Base-by-base conservation (phyloP, 2,113 vertebrate genomes). In the Lipophrys pholis region DNA sequence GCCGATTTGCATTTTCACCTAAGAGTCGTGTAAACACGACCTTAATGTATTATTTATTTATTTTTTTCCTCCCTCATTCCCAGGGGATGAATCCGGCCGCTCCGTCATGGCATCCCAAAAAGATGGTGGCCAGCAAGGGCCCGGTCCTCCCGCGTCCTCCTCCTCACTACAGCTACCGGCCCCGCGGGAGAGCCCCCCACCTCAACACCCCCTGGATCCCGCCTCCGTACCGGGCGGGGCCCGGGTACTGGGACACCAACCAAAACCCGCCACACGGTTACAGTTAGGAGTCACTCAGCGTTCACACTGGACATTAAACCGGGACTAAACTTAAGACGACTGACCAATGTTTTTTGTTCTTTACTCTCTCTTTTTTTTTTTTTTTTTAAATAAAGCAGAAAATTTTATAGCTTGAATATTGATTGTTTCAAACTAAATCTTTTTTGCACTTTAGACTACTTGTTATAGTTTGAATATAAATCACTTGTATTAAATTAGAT, bases 371-470 rank as follows among this genome's bases (percentile, higher is more conserved):
- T 30, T 30, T 30, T 4, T 4, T 30, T 30, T 30, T 4, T 30
- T 30, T 30, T 30, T 30, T 30, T 30, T 2, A 30, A 30, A 87
- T 86, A 74, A 81, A 90, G 83, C 62, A 62, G 52, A 73, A 68
- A 35, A 69, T 73, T 81, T 84, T 89, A 78, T 80, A 80, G 57
- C 15, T 65, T 42, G 67, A 16, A 30, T 83, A 55, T 71, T 81
- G 53, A 40, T 61, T 73, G 58, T 81, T 81, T 83, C 79, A 82
- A 53, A 81, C 43, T 42, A 63, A 61, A 49, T 75, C n/a, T 58
- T 86, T 72, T 92, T 79, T 93, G 93, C 91, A 94, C 93, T 93
- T 93, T 92, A 90, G 87, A 91, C 10, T 16, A 71, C 80, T 84
- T 90, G 83, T 91, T 87, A 81, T 82, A 89, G 80, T 83, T 80